Evolutionary conservation across 2,797 vertebrate genomes (phyloP).

Genomic region (Monodelphis domestica): DNA sequence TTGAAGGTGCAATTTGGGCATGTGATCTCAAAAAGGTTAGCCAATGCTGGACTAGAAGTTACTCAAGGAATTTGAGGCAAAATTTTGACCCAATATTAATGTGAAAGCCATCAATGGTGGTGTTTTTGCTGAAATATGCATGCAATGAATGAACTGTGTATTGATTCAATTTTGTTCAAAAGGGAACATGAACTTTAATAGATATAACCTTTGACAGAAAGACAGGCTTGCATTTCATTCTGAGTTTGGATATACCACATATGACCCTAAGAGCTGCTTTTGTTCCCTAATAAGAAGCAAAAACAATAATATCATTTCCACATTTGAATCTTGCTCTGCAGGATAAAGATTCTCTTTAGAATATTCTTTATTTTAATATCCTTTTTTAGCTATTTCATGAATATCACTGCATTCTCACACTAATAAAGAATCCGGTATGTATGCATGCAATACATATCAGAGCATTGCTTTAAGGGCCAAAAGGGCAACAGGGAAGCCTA

Average conservation of each 20-base stretch:
- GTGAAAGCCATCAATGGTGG: not conserved
- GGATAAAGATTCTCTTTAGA: not conserved
- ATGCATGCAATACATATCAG: not conserved
- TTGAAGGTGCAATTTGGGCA: too few relatives aligned
- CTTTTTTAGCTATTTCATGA: not conserved
- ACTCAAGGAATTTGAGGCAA: not conserved
- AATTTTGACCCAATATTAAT: not conserved
- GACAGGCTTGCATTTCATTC: not conserved
- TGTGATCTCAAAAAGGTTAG: too few relatives aligned
- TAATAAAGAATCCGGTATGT: not conserved
- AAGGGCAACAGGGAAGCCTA: not conserved
- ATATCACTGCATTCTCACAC: not conserved
- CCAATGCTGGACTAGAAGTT: too few relatives aligned
- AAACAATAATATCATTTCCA: not conserved
- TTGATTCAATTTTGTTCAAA: conserved; percentile 5
- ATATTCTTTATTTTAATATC: not conserved
- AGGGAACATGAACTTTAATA: not conserved
- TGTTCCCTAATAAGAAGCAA: not conserved
- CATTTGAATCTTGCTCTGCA: not conserved
- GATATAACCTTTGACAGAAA: not conserved
- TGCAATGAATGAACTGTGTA: not conserved
- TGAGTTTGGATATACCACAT: not conserved
- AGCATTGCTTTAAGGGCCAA: not conserved
- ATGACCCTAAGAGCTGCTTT: not conserved
- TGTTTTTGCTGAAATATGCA: not conserved